These are phyloP conservation scores for Drosophila longiperda DNA, from an alignment of 2,888 invertebrate species.

Conservation along the genomic window DNA sequence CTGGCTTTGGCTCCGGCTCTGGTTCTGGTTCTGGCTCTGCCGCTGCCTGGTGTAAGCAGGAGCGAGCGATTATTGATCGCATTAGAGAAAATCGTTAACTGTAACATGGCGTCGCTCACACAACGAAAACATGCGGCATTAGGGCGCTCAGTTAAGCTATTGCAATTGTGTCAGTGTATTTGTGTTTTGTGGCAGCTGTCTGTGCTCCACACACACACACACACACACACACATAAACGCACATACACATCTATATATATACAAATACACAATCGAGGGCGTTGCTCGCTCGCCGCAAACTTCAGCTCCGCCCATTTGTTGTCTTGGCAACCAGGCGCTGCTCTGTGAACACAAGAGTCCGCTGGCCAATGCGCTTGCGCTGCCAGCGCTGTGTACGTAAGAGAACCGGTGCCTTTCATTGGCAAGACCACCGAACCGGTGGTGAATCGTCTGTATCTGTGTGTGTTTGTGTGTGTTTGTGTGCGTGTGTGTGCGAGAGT, in stretches of 20 bases:
- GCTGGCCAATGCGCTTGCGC: conserved; percentile 81
- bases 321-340: conserved; percentile 74
- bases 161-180: conserved; percentile 2
- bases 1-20: not conserved
- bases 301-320: conserved; percentile 73
- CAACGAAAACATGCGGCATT: conserved; percentile 35
- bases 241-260: not conserved
- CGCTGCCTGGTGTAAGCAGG: conserved; percentile 44
- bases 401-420: conserved; percentile 73
- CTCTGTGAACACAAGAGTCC: conserved; percentile 76
- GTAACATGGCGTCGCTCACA: conserved; percentile 81
- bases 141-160: conserved; percentile 15
- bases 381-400: conserved; percentile 78
- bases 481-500: conserved; percentile 12
- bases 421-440: conserved; percentile 58
- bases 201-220: conserved; percentile 30
- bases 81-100: conserved; percentile 81
- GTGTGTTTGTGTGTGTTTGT: conserved; percentile 24
- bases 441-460: conserved; percentile 35
- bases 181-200: conserved; percentile 38
- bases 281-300: conserved; percentile 51
- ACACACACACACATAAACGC: not conserved
- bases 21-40: not conserved
- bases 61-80: conserved; percentile 80
- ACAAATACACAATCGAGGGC: conserved; percentile 52